Conservation (phyloP, 2,888 invertebrate species). For the Chrysolina haemoptera region DNA sequence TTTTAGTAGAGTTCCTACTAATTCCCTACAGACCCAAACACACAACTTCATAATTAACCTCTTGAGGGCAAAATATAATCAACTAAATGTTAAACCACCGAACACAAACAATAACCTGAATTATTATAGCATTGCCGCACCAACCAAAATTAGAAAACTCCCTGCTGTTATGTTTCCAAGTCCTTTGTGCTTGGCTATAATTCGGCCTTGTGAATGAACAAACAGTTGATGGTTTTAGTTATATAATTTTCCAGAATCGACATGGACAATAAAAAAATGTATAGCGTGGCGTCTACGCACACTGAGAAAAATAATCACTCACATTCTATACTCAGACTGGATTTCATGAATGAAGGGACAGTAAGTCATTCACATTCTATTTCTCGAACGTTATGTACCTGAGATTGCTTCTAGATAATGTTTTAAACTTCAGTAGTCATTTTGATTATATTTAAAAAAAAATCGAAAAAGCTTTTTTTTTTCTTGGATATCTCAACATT, state of each 20-base stretch:
- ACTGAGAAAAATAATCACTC: no score
- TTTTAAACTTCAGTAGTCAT: no score
- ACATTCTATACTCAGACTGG: no score
- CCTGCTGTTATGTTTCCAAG: constrained; percentile 11
- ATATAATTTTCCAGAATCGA: constrained; percentile 10
- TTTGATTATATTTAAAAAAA: no score
- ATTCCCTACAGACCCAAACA: constrained; percentile 29
- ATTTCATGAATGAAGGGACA: no score
- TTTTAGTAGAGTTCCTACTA: constrained; percentile 20
- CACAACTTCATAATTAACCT: constrained; percentile 35
- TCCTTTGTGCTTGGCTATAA: constrained; percentile 15
- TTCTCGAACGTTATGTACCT: no score
- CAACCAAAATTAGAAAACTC: constrained; percentile 32
- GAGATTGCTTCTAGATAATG: no score
- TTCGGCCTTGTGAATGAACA: neutral
- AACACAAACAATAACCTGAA: constrained; percentile 36
- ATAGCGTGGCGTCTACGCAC: neutral
- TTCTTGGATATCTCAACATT: no score
- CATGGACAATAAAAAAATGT: neutral
- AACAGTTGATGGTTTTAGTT: constrained; percentile 1
- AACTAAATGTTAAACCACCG: constrained; percentile 29
- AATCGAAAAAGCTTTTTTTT: no score
- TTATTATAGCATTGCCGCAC: constrained; percentile 30
- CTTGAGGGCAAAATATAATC: constrained; percentile 33
- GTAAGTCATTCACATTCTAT: no score